phyloP scores from a whole-genome alignment of 2,888 invertebrate genomes.

The Cyrtodaria siliqua region DNA sequence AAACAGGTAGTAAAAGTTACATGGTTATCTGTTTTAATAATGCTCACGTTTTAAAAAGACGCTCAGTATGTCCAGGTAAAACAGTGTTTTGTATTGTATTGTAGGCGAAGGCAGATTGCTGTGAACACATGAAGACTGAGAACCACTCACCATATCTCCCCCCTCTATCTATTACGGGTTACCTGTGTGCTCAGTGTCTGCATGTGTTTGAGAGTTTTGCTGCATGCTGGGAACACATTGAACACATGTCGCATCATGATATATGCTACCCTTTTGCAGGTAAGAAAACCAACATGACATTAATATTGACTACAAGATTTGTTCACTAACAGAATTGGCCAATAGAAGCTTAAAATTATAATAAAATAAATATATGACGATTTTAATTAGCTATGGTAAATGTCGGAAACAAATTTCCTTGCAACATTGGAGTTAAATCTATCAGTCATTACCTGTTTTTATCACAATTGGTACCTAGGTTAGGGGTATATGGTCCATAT shows the following conservation, averaged over 20 bases:
- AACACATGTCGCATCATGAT: conserved; percentile 29
- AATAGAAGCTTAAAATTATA: too few species aligned
- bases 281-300: conserved; percentile 10
- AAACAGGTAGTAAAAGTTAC: too few species aligned
- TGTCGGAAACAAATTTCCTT: too few species aligned
- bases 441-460: too few species aligned
- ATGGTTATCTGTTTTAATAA: neutral
- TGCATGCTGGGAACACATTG: conserved; percentile 45
- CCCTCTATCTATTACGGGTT: conserved; percentile 42
- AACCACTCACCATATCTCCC: conserved; percentile 37
- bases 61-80: neutral
- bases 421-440: too few species aligned
- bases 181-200: conserved; percentile 61
- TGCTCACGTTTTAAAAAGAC: neutral
- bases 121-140: conserved; percentile 32
- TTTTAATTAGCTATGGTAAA: too few species aligned
- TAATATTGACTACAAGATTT: too few species aligned
- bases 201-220: conserved; percentile 34
- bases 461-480: too few species aligned
- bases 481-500: too few species aligned
- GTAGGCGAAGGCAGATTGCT: conserved; percentile 22
- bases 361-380: too few species aligned
- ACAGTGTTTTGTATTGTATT: neutral
- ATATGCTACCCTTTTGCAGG: conserved; percentile 50
- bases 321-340: too few species aligned